A percentile compares a stretch with the other conserved stretches of the same genome.
phyloP scores from a whole-genome alignment of 1,140 invertebrate species.

The Bacillus rossius region DNA sequence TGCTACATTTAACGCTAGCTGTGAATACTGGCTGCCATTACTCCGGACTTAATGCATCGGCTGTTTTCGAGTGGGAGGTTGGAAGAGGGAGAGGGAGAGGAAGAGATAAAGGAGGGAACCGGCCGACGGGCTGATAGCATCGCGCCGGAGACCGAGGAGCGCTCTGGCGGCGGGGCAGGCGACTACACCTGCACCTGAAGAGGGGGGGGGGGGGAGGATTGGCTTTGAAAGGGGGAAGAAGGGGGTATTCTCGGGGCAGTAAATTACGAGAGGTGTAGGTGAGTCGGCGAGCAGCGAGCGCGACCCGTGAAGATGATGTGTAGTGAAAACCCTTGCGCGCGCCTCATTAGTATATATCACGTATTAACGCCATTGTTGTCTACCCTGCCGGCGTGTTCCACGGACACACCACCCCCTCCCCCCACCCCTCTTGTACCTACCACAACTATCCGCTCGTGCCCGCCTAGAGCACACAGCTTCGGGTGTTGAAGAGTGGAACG shows the following conservation, averaged over 20 bases:
- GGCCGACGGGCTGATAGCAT: neutral
- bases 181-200: too few species aligned
- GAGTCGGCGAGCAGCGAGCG: neutral
- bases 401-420: too few species aligned
- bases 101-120: neutral
- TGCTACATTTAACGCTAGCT: slow-evolving; percentile 8
- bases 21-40: slow-evolving; percentile 3
- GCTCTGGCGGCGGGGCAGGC: too few species aligned
- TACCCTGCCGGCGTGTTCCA: too few species aligned
- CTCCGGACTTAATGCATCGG: slow-evolving; percentile 4
- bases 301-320: slow-evolving; percentile 6
- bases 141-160: neutral
- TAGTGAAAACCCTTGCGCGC: neutral
- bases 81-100: neutral
- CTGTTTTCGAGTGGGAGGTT: neutral
- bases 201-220: too few species aligned
- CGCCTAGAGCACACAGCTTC: too few species aligned
- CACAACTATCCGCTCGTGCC: too few species aligned
- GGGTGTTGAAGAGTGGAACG: too few species aligned
- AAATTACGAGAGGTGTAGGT: neutral
- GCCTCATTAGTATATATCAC: slow-evolving; percentile 14
- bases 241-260: neutral
- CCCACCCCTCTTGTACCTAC: too few species aligned
- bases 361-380: slow-evolving; percentile 11
- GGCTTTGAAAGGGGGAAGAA: too few species aligned